phyloP scores from a whole-genome alignment of 2,888 invertebrate species.

The Caenorhabditis japonica region DNA sequence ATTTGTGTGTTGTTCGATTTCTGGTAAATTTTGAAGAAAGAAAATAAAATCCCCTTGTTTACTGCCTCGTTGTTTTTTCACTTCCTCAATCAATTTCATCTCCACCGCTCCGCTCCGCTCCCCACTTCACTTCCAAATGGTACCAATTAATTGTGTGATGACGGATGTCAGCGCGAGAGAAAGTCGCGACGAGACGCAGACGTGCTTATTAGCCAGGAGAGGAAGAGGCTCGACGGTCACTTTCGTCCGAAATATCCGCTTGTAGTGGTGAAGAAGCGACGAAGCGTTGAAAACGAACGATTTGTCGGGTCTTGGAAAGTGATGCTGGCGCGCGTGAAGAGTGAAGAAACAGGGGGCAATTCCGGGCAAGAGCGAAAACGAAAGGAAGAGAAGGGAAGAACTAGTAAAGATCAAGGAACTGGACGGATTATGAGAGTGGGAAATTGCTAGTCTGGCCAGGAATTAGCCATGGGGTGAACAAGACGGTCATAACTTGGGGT shows the following conservation, averaged over 20 bases:
- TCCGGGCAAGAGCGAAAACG: constrained; percentile 1
- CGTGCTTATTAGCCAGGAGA: constrained; percentile 42
- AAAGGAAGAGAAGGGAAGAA: constrained; percentile 19
- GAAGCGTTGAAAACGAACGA: constrained; percentile 26
- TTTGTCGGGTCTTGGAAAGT: too few relatives aligned
- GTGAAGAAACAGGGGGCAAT: constrained; percentile 1
- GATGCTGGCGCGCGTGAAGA: background rate
- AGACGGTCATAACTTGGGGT: too few relatives aligned
- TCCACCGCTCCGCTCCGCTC: too few relatives aligned
- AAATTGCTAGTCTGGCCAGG: background rate
- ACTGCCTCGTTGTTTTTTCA: too few relatives aligned
- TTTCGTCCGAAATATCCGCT: background rate
- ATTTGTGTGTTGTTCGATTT: too few relatives aligned
- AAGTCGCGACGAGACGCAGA: constrained; percentile 20
- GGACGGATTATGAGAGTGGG: constrained; percentile 25
- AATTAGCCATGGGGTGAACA: too few relatives aligned
- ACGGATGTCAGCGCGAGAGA: constrained; percentile 6
- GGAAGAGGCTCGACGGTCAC: constrained; percentile 31
- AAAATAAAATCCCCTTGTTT: too few relatives aligned
- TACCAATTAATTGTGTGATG: constrained; percentile 19
- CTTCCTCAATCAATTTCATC: too few relatives aligned
- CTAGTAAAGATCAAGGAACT: constrained; percentile 29
- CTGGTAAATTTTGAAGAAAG: too few relatives aligned
- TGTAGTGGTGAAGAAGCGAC: constrained; percentile 5
- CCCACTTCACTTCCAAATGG: too few relatives aligned